These are phyloP conservation scores for Pseudopodoces humilis DNA, from an alignment of 2,113 vertebrate species.

Conservation along the genomic window DNA sequence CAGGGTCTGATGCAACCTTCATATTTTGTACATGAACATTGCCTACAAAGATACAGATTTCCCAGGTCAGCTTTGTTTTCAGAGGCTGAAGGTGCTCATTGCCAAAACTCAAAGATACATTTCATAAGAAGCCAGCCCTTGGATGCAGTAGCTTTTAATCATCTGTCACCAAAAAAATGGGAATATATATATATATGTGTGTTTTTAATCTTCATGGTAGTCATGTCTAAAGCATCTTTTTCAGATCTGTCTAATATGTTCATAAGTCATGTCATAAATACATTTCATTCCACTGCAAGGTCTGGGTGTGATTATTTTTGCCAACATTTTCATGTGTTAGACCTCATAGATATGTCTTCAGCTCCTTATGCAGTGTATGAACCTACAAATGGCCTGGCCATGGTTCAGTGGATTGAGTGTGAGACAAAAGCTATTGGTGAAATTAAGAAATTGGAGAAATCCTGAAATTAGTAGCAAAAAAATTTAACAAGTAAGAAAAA, in stretches of 20 bases:
- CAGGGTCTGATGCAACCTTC: conserved; percentile 54
- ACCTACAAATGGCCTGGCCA: neutral
- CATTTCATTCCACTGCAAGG: neutral
- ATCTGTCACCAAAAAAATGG: neutral
- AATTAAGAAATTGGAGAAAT: neutral
- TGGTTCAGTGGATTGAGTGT: neutral
- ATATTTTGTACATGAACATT: conserved; percentile 38
- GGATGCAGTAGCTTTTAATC: conserved; percentile 6
- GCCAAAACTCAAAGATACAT: conserved; percentile 24
- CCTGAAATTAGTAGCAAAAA: neutral
- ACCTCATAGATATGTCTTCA: neutral
- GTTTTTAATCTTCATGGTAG: neutral
- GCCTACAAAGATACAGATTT: conserved; percentile 49
- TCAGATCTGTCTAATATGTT: neutral
- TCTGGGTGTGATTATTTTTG: conserved; percentile 1
- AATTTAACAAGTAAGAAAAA: neutral
- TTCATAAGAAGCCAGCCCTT: neutral
- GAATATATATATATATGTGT: neutral
- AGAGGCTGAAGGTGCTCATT: neutral
- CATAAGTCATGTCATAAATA: neutral
- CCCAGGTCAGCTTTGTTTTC: conserved; percentile 52
- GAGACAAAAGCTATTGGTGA: neutral
- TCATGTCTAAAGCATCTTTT: conserved; percentile 30
- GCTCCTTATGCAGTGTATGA: neutral
- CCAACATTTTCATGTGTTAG: neutral